These are phyloP conservation scores for Colaptes auratus DNA, from an alignment of 2,113 vertebrate species.

Conservation along the genomic window DNA sequence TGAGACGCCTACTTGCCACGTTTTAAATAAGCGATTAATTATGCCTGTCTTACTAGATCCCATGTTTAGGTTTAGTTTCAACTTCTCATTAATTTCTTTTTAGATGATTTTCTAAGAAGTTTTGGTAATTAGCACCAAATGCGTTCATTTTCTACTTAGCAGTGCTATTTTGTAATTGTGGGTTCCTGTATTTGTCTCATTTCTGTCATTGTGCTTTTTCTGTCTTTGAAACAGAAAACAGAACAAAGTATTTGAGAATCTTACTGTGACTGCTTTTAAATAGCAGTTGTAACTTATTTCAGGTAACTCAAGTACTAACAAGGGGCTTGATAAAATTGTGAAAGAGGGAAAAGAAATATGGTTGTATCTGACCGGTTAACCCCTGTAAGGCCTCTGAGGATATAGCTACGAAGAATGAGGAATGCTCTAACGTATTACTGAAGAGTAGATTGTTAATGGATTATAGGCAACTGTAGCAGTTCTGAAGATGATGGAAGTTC, in stretches of 20 bases:
- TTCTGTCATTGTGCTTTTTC: not conserved
- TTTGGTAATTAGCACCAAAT: not conserved
- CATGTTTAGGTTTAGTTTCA: not conserved
- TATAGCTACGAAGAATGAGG: not conserved
- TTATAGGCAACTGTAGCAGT: not conserved
- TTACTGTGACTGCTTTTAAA: not conserved
- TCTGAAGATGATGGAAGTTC: not conserved
- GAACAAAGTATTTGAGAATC: not conserved
- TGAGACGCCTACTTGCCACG: not conserved
- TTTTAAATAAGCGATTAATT: not conserved
- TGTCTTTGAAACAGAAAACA: not conserved
- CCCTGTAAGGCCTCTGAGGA: not conserved
- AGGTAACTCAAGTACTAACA: not conserved
- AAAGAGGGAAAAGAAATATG: not conserved
- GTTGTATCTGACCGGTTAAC: not conserved
- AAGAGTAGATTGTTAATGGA: not conserved
- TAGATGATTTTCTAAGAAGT: not conserved
- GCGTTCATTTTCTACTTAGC: not conserved
- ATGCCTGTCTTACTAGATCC: not conserved
- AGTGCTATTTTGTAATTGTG: not conserved
- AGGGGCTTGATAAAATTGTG: not conserved
- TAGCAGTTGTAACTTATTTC: not conserved
- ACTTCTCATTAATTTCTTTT: not conserved
- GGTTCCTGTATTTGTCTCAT: not conserved
- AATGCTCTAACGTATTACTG: not conserved